Evolutionary conservation across 92 coral and sea anemone genomes (phyloP), one percentile per base, ranked within the genome.

Genomic region (Galaxea fascicularis): DNA sequence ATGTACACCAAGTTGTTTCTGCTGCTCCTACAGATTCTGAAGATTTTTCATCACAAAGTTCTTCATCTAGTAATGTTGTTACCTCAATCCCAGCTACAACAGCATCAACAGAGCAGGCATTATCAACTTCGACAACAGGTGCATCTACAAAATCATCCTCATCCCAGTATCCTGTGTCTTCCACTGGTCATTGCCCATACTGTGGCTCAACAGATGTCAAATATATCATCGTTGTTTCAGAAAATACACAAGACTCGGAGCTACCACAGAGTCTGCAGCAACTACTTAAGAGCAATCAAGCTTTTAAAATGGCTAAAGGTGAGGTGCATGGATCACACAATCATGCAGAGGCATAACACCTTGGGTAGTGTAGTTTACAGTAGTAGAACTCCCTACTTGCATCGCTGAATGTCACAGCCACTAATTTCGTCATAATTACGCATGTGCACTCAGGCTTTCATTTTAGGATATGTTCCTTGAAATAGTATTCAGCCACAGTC

Each of bases 281-380:
- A 53, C 79, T 96, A 8, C 81, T 96, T 78, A 90, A 86, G 65
- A 82, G 87, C 41, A 93, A 89, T 16, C 93, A 92, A 51, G 98
- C 98, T 80, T 96, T 96, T 88, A 96, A 96, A 83, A 96, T 96
- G 98, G 98, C 98, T 9, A 96, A 96, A 94, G 98, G 98, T 96
- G 80, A 92, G 91, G 70, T 45, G 59, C 25, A 69, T 71, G 69
- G 44, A 71, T 30, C 39, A 82, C 30, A 11, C 17, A 72, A 82
- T 15, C 57, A 68, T 65, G 60, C 25, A 44, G 54, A 54, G 58
- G n/a, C 13, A 1, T 44, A n/a, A 24, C 54, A 20, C 10, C 26
- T 8, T 21, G 11, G 16, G 20, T 26, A 31, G 20, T 68, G 31
- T 4, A 31, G 20, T 63, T 63, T 21, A 22, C 10, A 46, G 51